Evolutionary conservation across 1,140 invertebrate genomes (phyloP), one percentile per base, ranked within the genome.

Genomic region (Aphelenchoides fujianensis): DNA sequence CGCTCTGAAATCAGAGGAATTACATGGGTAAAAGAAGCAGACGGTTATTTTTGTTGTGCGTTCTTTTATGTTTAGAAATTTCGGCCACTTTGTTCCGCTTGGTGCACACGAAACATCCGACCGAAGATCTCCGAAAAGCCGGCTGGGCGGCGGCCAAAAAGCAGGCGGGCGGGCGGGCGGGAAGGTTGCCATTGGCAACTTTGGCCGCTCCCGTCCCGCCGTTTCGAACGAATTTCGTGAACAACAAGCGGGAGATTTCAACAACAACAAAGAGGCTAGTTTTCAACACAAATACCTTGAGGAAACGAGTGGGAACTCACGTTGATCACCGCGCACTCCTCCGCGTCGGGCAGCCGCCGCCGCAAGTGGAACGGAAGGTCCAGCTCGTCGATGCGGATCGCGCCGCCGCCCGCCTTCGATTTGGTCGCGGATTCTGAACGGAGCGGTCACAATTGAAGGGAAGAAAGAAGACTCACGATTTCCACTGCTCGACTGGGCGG

Each of bases 311-410:
- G 27, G 19, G 19, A 53, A n/a, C 68, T 54, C 69, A 82, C 80
- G 68, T 82, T 82, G 63, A 82, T 82, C 27, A 73, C 69, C 61
- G 70, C 75, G 66, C 78, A 79, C 55, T 82, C 80, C 66, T 82
- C 82, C 36, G 82, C 71, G 31, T 63, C 67, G n/a, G 83, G 64
- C 16, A 48, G 34, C 41, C 59, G 66, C n/a, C 82, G 64, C 23
- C 72, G 73, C 41, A 76, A 84, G 12, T 69, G 63, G 9, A 57
- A 32, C 23, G 80, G 80, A n/a, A 82, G 55, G 41, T 79, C 62
- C 27, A 27, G 59, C 59, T 76, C 74, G 3, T 79, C 74, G 34
- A 81, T 74, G 34, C 41, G 7, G 30, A 52, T n/a, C 7, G 30
- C 2, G 16, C 68, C 23, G 5, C 3, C 55, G 27, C 41, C 12